These are phyloP conservation scores for Branchipolynoe longqiensis DNA, from an alignment of 2,888 invertebrate species.

Conservation along the genomic window DNA sequence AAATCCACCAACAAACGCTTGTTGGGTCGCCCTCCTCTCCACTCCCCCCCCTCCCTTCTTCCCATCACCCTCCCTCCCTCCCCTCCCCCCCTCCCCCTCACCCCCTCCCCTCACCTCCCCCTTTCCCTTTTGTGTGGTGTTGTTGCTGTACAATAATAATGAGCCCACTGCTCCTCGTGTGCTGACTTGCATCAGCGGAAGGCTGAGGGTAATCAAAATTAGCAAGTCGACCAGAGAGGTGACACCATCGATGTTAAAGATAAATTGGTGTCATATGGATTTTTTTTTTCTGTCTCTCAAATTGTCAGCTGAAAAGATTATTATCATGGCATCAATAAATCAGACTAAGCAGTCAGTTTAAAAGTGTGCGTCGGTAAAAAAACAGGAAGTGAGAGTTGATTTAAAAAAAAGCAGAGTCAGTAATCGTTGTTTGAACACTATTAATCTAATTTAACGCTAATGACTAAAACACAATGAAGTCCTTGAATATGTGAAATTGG, in stretches of 20 bases:
- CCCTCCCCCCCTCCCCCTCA: too few species aligned
- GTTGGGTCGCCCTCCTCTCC: too few species aligned
- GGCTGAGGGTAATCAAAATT: too few species aligned
- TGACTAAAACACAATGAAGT: background rate
- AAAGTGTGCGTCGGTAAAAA: too few species aligned
- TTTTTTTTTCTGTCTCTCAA: background rate
- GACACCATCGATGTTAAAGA: constrained; percentile 1
- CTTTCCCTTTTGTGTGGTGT: background rate
- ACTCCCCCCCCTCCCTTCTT: background rate
- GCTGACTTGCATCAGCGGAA: too few species aligned
- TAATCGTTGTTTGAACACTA: background rate
- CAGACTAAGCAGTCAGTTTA: background rate
- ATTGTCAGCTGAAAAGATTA: background rate
- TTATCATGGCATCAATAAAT: constrained; percentile 15
- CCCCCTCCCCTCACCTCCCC: background rate
- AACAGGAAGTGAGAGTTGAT: too few species aligned
- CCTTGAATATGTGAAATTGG: too few species aligned
- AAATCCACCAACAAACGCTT: background rate
- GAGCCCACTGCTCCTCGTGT: too few species aligned
- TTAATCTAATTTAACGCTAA: constrained; percentile 24
- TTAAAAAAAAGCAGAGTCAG: background rate
- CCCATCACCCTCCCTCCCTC: background rate
- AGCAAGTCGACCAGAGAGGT: background rate
- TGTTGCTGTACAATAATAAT: background rate
- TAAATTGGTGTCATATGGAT: constrained; percentile 4